Evolutionary conservation across 2,888 invertebrate species (phyloP), one percentile per base, ranked within the genome.

Genomic region (Tanaodytes sp.): DNA sequence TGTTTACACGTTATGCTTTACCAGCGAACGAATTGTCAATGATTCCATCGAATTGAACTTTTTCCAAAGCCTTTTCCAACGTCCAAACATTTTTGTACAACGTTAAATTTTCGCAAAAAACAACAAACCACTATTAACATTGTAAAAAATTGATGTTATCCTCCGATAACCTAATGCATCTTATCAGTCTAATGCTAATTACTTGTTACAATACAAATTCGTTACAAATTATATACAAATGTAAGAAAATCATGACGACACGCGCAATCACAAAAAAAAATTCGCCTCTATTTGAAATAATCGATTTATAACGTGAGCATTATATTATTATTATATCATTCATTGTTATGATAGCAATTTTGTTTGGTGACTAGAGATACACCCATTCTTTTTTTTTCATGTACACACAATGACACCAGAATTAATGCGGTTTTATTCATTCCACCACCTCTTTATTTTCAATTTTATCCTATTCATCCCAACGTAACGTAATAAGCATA

Each of bases 381-480:
- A 46, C 37, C 37, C 57, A 23, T 46, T 36, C 33, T 33, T 12
- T 12, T 33, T 12, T 12, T 12, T n/a, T 19, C 31, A 48, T 11
- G 18, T 31, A 14, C 27, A 12, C 9, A 1, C 2, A 31, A 30
- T 8, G 4, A 31, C 9, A 8, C 30, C 14, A 12, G 46, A 49
- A 40, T 65, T 65, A 67, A 63, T 67, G 70, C 31, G 18, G 63
- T 58, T 69, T 48, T 57, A 70, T 57, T 75, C 4, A 23, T 23
- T 8, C 8, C 8, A 5, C 75, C 4, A 23, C 8, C 23, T 23
- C 8, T 23, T 23, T 23, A 5, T 23, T 23, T 23, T 5, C 23
- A 23, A 5, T 23, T 5, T 23, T 23, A n/a, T n/a, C n/a, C n/a
- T n/a, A n/a, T 23, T 23, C 8, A 23, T 5, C 23, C 4, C 8